Conservation (phyloP, 64 coral and sea anemone species). For the Pachyseris speciosa region DNA sequence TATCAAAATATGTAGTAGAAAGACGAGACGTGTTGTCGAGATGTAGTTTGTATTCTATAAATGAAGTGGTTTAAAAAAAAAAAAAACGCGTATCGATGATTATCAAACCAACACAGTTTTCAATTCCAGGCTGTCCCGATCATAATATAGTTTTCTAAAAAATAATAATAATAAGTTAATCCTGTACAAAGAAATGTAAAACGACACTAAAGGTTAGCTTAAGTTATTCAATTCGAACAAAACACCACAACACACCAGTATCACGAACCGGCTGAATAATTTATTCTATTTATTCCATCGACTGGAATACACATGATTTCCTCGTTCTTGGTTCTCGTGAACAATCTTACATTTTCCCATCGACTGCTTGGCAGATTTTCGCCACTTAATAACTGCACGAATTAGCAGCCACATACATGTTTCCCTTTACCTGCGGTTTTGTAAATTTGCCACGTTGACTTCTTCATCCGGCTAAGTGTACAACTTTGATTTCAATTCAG, state of each 20-base stretch:
- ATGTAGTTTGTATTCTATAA: no score
- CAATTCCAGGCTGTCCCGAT: no score
- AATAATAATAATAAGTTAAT: no score
- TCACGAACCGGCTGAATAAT: constrained; percentile 11
- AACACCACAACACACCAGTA: background rate
- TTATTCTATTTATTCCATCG: background rate
- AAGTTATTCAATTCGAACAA: background rate
- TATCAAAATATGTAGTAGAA: no score
- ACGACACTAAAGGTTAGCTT: no score
- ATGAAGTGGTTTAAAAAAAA: no score
- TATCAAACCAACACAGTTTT: no score
- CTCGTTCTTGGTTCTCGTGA: background rate
- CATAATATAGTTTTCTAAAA: no score
- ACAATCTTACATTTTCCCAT: background rate
- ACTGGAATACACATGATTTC: background rate
- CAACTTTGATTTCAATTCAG: constrained; percentile 54
- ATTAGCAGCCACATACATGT: background rate
- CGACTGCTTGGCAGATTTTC: background rate
- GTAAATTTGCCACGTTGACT: constrained; percentile 45
- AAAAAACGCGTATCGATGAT: no score
- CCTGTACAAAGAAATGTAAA: no score
- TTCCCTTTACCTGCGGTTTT: background rate
- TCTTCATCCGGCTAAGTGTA: background rate
- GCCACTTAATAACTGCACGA: background rate
- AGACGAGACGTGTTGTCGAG: no score